Conservation (phyloP, 2,797 vertebrate genomes). For the Tangara arthus region DNA sequence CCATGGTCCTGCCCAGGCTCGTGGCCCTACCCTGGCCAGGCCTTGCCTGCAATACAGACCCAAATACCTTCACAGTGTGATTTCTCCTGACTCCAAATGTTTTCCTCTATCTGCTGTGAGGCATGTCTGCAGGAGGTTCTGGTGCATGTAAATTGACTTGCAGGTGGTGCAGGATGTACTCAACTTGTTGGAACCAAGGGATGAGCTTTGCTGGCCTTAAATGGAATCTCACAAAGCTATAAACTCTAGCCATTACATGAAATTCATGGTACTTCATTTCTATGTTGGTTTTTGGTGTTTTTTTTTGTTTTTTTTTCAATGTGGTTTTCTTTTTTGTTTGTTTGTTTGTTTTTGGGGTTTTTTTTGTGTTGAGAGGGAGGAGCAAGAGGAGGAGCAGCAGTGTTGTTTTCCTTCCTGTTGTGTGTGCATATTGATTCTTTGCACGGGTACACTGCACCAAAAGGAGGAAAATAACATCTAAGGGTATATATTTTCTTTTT, state of each 20-base stretch:
- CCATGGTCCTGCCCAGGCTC: not conserved
- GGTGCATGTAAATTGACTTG: not conserved
- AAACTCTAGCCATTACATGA: not conserved
- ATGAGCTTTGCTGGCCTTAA: not conserved
- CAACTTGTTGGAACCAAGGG: not conserved
- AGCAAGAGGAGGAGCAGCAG: not conserved
- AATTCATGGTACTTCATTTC: not conserved
- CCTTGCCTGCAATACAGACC: not conserved
- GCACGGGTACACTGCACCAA: not conserved
- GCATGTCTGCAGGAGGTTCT: not conserved
- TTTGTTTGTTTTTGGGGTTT: too few relatives aligned
- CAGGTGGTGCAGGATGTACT: not conserved
- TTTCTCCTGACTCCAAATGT: not conserved
- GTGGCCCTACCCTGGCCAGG: not conserved
- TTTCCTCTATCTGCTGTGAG: not conserved
- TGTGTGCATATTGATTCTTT: not conserved
- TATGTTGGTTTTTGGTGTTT: not conserved
- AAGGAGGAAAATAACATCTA: not conserved
- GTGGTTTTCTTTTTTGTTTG: too few relatives aligned
- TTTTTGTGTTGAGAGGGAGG: too few relatives aligned
- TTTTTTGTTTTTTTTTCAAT: too few relatives aligned
- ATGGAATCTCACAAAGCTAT: not conserved
- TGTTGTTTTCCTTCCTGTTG: not conserved
- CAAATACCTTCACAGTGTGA: rapidly evolving
- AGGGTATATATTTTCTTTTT: not conserved